Percentiles rank a stretch among this genome's conserved stretches.
Conservation (phyloP, 2,113 vertebrate species). For the Sterrhoptilus dennistouni region DNA sequence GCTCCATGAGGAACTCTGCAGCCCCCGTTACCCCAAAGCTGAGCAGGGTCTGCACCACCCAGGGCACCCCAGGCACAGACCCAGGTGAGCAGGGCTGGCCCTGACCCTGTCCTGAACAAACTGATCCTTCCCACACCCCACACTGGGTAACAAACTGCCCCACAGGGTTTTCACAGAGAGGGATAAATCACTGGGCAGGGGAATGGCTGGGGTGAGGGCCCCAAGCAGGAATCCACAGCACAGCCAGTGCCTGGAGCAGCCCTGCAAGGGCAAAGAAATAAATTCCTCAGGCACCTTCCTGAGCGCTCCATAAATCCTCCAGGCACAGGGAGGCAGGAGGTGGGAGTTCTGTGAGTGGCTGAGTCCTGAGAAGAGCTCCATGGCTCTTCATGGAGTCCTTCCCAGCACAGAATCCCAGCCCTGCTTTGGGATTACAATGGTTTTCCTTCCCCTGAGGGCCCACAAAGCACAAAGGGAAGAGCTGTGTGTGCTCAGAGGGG, state of each 20-base stretch:
- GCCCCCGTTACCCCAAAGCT: too few species aligned
- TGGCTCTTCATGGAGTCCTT: background rate
- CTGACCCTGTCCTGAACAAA: background rate
- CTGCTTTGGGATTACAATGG: background rate
- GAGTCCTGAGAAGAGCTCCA: background rate
- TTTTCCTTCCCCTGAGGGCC: background rate
- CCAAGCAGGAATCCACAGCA: accelerated
- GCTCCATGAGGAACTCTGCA: too few species aligned
- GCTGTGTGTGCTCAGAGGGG: accelerated
- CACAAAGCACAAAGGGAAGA: background rate
- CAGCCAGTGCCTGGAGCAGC: background rate
- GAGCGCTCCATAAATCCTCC: background rate
- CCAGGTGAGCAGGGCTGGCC: background rate
- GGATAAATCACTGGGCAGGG: background rate
- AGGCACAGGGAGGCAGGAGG: accelerated
- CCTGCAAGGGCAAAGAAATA: background rate
- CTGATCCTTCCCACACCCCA: background rate
- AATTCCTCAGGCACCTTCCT: background rate
- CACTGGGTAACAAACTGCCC: accelerated
- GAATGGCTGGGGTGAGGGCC: background rate
- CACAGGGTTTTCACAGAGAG: background rate
- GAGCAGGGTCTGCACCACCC: background rate
- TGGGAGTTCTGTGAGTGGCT: accelerated
- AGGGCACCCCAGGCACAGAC: background rate
- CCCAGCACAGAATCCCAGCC: background rate